These are phyloP conservation scores for Helarctos malayanus DNA, from an alignment of 2,797 vertebrate species.

Conservation along the genomic window DNA sequence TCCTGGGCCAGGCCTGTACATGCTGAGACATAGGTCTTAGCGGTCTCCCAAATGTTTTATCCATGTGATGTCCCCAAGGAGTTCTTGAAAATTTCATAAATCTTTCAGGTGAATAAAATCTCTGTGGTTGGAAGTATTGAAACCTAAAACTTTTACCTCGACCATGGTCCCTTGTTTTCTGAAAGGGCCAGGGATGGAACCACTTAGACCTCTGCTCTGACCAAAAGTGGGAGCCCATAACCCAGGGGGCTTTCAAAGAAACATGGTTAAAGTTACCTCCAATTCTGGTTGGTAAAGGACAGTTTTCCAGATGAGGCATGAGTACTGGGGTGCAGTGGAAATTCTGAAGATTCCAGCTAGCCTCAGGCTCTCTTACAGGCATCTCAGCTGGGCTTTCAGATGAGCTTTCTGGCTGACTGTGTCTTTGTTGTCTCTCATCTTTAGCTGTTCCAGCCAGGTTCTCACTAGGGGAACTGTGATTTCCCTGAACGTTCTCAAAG, in stretches of 20 bases:
- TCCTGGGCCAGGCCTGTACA: neutral
- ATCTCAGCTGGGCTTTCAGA: neutral
- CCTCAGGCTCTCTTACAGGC: neutral
- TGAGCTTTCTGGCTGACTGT: neutral
- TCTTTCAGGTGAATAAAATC: conserved; percentile 49
- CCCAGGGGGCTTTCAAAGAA: neutral
- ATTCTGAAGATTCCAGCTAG: neutral
- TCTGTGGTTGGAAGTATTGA: conserved; percentile 61
- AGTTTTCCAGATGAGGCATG: neutral
- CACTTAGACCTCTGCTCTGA: conserved; percentile 43
- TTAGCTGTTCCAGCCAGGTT: conserved; percentile 74
- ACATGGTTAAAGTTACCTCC: neutral
- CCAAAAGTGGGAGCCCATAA: neutral
- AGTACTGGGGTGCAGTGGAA: neutral
- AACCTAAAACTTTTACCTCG: neutral
- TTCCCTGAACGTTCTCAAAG: conserved; percentile 79
- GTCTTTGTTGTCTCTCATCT: neutral
- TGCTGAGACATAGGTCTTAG: neutral
- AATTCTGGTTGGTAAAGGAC: neutral
- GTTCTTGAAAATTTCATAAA: conserved; percentile 3
- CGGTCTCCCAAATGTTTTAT: conserved; percentile 7
- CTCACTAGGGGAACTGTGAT: conserved; percentile 88
- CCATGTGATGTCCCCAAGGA: neutral
- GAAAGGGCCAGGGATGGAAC: conserved; percentile 13
- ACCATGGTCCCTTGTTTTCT: neutral